phyloP scores from a whole-genome alignment of 2,888 invertebrate species.

The Thymelicus sylvestris region DNA sequence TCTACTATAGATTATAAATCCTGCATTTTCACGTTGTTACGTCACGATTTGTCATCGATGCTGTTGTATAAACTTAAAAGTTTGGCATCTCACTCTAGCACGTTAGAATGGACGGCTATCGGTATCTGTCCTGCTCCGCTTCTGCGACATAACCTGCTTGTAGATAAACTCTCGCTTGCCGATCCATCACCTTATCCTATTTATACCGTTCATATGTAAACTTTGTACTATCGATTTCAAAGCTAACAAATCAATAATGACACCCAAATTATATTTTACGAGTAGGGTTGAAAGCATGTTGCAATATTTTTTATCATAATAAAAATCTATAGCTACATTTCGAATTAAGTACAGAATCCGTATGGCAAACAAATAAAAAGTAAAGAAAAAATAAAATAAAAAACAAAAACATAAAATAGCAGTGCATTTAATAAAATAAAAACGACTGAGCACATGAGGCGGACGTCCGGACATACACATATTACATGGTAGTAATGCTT shows the following conservation, averaged over 20 bases:
- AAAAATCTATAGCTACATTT: background rate
- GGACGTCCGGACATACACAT: conserved; percentile 47
- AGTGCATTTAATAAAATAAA: conserved; percentile 77
- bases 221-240: conserved; percentile 8
- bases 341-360: background rate
- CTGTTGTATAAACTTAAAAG: background rate
- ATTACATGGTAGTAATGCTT: conserved; percentile 20
- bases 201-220: background rate
- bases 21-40: too few relatives aligned
- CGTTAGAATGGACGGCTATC: background rate
- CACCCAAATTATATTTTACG: background rate
- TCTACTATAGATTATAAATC: too few relatives aligned
- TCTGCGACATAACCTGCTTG: too few relatives aligned
- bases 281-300: background rate
- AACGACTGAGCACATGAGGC: conserved; percentile 69
- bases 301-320: background rate
- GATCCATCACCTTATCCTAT: background rate
- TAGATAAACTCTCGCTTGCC: too few relatives aligned
- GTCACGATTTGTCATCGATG: too few relatives aligned
- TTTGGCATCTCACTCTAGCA: background rate
- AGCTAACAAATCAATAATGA: background rate
- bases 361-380: conserved; percentile 9
- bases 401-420: conserved; percentile 66
- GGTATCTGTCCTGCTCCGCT: too few relatives aligned
- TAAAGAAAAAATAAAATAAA: conserved; percentile 43